Evolutionary conservation across 2,888 invertebrate genomes (phyloP), one percentile per base, ranked within the genome.

Genomic region (Apoderus coryli): DNA sequence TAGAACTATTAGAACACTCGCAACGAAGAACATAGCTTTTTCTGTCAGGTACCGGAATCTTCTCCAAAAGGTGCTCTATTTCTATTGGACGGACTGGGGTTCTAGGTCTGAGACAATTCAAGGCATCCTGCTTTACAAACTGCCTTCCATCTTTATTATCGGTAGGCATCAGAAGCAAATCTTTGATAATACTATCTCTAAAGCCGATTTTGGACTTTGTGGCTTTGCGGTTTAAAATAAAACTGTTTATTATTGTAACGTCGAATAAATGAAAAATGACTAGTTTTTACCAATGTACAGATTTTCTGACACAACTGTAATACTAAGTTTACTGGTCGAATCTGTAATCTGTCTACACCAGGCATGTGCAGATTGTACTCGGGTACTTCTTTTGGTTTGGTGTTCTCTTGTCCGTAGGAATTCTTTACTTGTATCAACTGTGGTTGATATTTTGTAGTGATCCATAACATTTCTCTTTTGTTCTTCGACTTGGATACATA

Each of bases 401-500:
- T 29, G 28, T 34, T 40, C 13, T 22, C 14, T 25, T 29, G 11
- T 29, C 33, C 35, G 24, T 16, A 34, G 22, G 32, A 14, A 27
- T 42, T 41, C 14, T 16, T 29, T 9, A 32, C 33, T 10, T 24
- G 9, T 16, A 40, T 33, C 10, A 41, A 14, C 28, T 35, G 16
- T 19, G 43, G 42, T 14, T 42, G 36, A 24, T 36, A 37, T 29
- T 35, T 34, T 11, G 42, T 42, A 25, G 43, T 40, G n/a, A 40
- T 31, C 10, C 27, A 32, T 10, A 37, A 19, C 6, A 48, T 36
- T 14, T 41, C 39, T 10, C 39, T 24, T 22, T 27, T 36, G 27
- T 40, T 36, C 24, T 35, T 42, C 40, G 37, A 38, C 37, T 44
- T 41, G 23, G 40, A 39, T 4, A 42, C 32, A 22, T 41, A 39